Conservation (phyloP, 2,113 vertebrate genomes). For the Menura novaehollandiae region DNA sequence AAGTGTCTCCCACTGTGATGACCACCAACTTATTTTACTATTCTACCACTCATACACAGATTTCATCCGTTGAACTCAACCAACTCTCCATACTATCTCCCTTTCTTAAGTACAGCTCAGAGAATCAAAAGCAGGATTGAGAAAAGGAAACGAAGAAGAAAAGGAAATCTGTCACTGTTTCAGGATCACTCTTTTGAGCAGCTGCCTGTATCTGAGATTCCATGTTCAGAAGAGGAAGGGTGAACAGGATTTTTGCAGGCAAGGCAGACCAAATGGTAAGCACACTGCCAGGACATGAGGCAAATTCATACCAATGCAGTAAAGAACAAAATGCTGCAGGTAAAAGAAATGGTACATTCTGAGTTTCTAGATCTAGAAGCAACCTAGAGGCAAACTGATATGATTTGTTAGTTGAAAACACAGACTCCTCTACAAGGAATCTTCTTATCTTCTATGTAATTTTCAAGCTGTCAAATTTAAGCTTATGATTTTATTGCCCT, state of each 20-base stretch:
- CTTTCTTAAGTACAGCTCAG: neutral
- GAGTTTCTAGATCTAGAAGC: neutral
- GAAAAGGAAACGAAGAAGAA: neutral
- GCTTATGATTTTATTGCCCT: constrained; percentile 14
- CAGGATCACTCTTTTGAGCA: neutral
- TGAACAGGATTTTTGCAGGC: neutral
- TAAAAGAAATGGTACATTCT: neutral
- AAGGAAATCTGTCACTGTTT: neutral
- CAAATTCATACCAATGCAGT: neutral
- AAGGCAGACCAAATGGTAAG: neutral
- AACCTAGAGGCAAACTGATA: neutral
- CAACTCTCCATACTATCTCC: neutral
- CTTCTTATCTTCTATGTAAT: neutral
- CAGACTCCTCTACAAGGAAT: neutral
- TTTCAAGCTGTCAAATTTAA: constrained; percentile 11
- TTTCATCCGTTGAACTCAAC: neutral
- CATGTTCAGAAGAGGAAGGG: neutral
- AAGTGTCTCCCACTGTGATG: neutral
- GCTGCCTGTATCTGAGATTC: neutral
- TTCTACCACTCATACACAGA: neutral
- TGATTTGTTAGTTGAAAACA: neutral
- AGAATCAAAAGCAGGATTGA: neutral
- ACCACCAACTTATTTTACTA: neutral
- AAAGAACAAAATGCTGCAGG: neutral
- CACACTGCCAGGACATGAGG: neutral